Percentiles rank a stretch among this genome's conserved stretches.
Evolutionary conservation across 2,888 invertebrate species (phyloP).

Genomic region (Sturmia bella): DNA sequence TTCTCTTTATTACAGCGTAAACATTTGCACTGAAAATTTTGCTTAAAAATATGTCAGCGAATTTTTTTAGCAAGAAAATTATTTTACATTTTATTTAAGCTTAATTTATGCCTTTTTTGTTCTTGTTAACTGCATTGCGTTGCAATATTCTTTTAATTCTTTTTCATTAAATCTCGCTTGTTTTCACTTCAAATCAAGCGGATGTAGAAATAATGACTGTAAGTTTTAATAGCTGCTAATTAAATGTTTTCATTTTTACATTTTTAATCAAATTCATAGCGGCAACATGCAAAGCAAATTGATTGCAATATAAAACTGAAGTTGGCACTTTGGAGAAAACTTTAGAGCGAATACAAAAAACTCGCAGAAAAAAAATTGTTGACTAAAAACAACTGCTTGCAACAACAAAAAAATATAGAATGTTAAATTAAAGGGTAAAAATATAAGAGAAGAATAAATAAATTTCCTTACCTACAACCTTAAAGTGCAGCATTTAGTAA

Average conservation of each 20-base stretch:
- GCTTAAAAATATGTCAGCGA: not conserved
- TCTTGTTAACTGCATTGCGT: too few species aligned
- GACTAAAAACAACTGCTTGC: not conserved
- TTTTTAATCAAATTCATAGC: conserved; percentile 45
- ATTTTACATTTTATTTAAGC: too few species aligned
- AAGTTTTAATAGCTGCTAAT: conserved; percentile 60
- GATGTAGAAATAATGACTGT: conserved; percentile 51
- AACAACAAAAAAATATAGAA: too few species aligned
- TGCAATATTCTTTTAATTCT: not conserved
- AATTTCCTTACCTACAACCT: too few species aligned
- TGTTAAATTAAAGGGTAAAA: not conserved
- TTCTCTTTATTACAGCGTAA: too few species aligned
- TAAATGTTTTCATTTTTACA: conserved; percentile 65
- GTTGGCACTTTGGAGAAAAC: conserved; percentile 43
- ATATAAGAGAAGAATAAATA: not conserved
- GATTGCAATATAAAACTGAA: conserved; percentile 29
- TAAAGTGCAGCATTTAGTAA: too few species aligned
- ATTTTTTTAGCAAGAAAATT: not conserved
- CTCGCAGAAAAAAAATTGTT: not conserved
- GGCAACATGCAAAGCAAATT: conserved; percentile 48
- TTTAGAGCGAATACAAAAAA: not conserved
- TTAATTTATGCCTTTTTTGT: not conserved
- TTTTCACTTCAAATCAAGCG: conserved; percentile 57
- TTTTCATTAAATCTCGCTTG: conserved; percentile 21
- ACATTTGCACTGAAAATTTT: not conserved